A percentile compares a stretch with the other conserved stretches of the same genome.
phyloP scores from a whole-genome alignment of 2,888 invertebrate species.

The Opisthograptis luteolata region DNA sequence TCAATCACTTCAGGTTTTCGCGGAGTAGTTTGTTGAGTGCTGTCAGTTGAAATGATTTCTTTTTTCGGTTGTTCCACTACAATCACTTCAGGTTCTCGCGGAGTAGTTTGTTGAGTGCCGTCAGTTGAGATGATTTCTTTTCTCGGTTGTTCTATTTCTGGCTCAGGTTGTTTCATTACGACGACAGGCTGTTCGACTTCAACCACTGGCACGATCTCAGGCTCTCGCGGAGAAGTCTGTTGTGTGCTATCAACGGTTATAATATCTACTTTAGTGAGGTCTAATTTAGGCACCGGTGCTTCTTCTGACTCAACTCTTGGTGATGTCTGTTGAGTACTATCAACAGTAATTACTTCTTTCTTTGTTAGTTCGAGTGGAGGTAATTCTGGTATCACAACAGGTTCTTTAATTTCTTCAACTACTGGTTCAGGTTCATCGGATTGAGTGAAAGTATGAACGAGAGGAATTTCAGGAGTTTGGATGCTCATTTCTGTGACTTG shows the following conservation, averaged over 20 bases:
- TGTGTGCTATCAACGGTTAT: conserved; percentile 51
- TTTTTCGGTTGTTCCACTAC: conserved; percentile 1
- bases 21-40: conserved; percentile 50
- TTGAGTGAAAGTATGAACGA: conserved; percentile 72
- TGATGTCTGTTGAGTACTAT: conserved; percentile 58
- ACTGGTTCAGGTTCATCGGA: conserved; percentile 63
- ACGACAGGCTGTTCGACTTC: conserved; percentile 2
- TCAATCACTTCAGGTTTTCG: conserved; percentile 32
- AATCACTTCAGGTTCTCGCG: conserved; percentile 36
- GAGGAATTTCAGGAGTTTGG: conserved; percentile 68
- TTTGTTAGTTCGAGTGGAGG: conserved; percentile 34
- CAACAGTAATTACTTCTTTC: conserved; percentile 45
- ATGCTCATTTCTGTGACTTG: conserved; percentile 63
- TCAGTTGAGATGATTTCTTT: conserved; percentile 35
- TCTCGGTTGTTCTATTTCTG: conserved; percentile 1
- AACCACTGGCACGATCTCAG: conserved; percentile 22
- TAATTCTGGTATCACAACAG: conserved; percentile 31
- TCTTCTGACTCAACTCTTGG: conserved; percentile 45
- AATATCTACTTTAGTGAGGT: conserved; percentile 40
- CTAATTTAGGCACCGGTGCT: conserved; percentile 31
- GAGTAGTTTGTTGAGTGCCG: conserved; percentile 49
- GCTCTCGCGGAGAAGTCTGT: conserved; percentile 56
- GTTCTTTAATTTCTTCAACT: conserved; percentile 29
- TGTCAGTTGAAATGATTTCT: conserved; percentile 36
- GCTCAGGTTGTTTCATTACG: not conserved